Evolutionary conservation across 2,797 vertebrate genomes (phyloP).

Genomic region (Enteromius treurensis): DNA sequence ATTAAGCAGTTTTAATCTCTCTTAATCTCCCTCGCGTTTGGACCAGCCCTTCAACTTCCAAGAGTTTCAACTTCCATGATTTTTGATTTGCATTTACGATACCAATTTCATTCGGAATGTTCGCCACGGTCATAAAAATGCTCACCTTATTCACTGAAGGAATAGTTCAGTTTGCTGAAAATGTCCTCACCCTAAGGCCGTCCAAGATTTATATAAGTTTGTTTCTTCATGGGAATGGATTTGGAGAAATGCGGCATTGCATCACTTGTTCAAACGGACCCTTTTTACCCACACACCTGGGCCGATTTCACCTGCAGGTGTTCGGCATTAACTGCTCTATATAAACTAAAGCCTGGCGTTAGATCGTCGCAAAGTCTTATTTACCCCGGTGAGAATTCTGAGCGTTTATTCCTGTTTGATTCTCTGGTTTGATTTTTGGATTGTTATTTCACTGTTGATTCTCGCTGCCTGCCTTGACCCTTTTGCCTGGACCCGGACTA

Average conservation of each 20-base stretch:
- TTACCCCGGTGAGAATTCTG: too few species aligned
- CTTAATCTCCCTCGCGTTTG: constrained; percentile 77
- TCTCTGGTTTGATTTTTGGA: too few species aligned
- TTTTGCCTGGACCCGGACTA: too few species aligned
- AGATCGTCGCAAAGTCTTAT: too few species aligned
- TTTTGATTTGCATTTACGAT: constrained; percentile 67
- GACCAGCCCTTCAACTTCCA: constrained; percentile 72
- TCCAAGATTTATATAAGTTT: background rate
- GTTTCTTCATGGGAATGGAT: background rate
- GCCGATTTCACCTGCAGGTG: too few species aligned
- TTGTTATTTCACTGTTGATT: too few species aligned
- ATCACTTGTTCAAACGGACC: background rate
- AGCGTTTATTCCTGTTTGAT: too few species aligned
- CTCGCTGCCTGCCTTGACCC: too few species aligned
- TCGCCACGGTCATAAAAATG: constrained; percentile 26
- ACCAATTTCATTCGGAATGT: constrained; percentile 51
- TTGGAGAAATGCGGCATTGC: background rate
- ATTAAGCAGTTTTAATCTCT: constrained; percentile 80
- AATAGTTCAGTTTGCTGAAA: background rate
- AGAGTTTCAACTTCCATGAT: constrained; percentile 71
- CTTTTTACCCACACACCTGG: too few species aligned
- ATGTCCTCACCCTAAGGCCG: background rate
- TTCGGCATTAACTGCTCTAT: too few species aligned
- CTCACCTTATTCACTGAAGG: constrained; percentile 22
- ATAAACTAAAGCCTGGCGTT: too few species aligned